Evolutionary conservation across 2,113 vertebrate species (phyloP), one percentile per base, ranked within the genome.

Genomic region (Rhinolophus sinicus): DNA sequence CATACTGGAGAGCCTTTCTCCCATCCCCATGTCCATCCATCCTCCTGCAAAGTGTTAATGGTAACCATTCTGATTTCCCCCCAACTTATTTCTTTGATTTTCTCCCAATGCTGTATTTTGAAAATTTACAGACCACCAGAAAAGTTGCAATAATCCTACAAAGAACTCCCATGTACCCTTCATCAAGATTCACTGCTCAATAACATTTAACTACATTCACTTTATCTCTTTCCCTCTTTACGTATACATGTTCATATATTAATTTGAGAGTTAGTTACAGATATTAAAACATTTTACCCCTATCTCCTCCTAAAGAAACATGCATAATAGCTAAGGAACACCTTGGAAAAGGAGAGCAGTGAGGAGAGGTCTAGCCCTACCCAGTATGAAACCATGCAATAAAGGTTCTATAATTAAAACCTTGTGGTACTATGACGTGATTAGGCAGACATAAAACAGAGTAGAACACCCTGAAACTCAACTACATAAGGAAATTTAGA

Each of bases 11-110:
- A 62, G 2, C 1, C 28, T 44, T 19, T 28, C 8, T 80, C 38
- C 10, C 4, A 33, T 6, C 16, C 7, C 3, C 26, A 40, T 14
- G 1, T 52, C n/a, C 40, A 6, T 4, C 62, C 2, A 38, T 5
- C 30, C 19, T 72, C 30, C 50, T 18, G 2, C 52, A 95, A 64
- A 89, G 6, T 60, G 8, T 67, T 85, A 56, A 62, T n/a, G 5
- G 6, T 52, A 85, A 35, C 3, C 6, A 19, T 10, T 93, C 84
- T 65, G 47, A 50, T 70, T 92, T 83, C 30, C 18, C n/a, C 58
- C 24, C 58, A 60, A 24, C 58, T 60, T 60, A 60, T 60, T 60
- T 60, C 11, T 60, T 60, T 60, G 3, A 60, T 60, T 60, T 60
- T 26, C 58, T 60, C 58, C 47, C 47, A 50, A 26, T 1, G 28